Conservation (phyloP, 2,888 invertebrate genomes). For the Lordiphosa andalusiaca region DNA sequence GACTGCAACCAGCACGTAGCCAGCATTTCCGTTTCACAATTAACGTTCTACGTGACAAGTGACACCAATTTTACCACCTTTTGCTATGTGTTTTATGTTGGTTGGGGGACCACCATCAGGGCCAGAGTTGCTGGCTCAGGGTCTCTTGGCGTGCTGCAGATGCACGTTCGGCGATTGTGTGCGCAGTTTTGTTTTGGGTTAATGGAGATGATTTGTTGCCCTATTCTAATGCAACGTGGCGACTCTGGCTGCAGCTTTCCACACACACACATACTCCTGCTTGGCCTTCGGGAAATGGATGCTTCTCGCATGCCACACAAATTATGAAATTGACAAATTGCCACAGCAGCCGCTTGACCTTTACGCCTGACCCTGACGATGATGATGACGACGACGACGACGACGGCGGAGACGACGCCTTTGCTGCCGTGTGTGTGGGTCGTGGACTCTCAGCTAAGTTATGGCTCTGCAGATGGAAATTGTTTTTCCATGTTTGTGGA, state of each 20-base stretch:
- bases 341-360: slow-evolving; percentile 55
- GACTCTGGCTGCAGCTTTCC: slow-evolving; percentile 8
- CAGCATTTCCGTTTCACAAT: slow-evolving; percentile 73
- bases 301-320: slow-evolving; percentile 59
- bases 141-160: slow-evolving; percentile 63
- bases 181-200: slow-evolving; percentile 76
- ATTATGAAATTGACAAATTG: slow-evolving; percentile 78
- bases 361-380: slow-evolving; percentile 48
- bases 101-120: slow-evolving; percentile 65
- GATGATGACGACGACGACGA: slow-evolving; percentile 30
- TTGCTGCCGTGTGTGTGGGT: slow-evolving; percentile 9
- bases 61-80: slow-evolving; percentile 78
- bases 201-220: slow-evolving; percentile 77
- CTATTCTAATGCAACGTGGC: slow-evolving; percentile 66
- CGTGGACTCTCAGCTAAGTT: neutral
- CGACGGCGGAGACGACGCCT: slow-evolving; percentile 31
- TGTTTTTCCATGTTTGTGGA: neutral
- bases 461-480: slow-evolving; percentile 2
- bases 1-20: slow-evolving; percentile 32
- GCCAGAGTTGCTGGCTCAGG: slow-evolving; percentile 31
- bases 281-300: slow-evolving; percentile 10
- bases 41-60: slow-evolving; percentile 77
- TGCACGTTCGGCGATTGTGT: slow-evolving; percentile 76
- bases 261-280: neutral
- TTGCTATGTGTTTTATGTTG: slow-evolving; percentile 58